Percentiles rank a stretch among this genome's conserved stretches.
phyloP scores from a whole-genome alignment of 2,888 invertebrate species.

The Troilus luridus region DNA sequence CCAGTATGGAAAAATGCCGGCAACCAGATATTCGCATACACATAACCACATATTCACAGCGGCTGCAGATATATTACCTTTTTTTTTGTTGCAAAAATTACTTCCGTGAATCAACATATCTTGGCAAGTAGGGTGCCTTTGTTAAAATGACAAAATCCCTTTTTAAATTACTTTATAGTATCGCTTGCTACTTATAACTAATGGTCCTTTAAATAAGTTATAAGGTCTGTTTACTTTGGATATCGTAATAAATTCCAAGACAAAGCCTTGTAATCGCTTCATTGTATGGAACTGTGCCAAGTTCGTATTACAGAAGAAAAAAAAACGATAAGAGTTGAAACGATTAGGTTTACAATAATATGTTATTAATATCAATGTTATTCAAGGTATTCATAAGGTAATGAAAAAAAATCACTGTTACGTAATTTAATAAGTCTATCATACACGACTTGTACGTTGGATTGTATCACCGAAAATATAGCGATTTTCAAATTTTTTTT shows the following conservation, averaged over 20 bases:
- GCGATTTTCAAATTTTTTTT: background rate
- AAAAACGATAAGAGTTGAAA: background rate
- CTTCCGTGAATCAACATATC: background rate
- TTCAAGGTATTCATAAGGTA: background rate
- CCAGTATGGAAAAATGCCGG: too few species aligned
- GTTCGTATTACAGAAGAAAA: background rate
- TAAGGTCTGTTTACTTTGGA: background rate
- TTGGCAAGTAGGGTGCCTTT: background rate
- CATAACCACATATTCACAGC: too few species aligned
- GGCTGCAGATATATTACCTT: too few species aligned
- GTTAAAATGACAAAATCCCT: background rate
- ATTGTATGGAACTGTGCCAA: background rate
- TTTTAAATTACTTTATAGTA: background rate
- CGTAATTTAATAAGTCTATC: background rate
- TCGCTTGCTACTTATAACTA: background rate
- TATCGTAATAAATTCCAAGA: background rate
- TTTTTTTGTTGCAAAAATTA: background rate
- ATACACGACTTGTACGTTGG: background rate
- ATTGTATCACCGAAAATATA: background rate
- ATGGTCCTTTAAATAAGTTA: background rate
- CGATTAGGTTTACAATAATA: background rate
- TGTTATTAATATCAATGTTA: background rate
- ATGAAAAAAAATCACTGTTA: background rate
- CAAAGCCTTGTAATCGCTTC: background rate
- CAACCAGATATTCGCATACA: too few species aligned